Conservation (phyloP, 35 echinoderm and acorn worm genomes). For the Holothuria glaberrima region DNA sequence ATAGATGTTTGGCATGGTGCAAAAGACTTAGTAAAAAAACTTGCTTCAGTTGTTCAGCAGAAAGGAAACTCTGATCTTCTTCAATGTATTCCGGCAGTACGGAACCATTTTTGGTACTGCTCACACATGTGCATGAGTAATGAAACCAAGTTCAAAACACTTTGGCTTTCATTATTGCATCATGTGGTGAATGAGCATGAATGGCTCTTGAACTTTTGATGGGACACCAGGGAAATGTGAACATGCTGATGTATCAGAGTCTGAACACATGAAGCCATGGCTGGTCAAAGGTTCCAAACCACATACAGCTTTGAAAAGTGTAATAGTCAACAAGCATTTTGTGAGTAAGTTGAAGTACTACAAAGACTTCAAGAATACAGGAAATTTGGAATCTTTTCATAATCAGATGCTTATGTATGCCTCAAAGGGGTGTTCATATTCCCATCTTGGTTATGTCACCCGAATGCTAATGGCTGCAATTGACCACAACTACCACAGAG, state of each 20-base stretch:
- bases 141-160: neutral
- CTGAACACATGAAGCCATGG: neutral
- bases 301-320: slow-evolving; percentile 19
- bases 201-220: slow-evolving; percentile 38
- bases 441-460: slow-evolving; percentile 5
- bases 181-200: no score
- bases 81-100: slow-evolving; percentile 40
- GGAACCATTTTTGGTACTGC: slow-evolving; percentile 60
- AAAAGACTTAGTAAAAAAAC: slow-evolving; percentile 49
- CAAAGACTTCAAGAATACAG: no score
- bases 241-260: slow-evolving; percentile 13
- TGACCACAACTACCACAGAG: slow-evolving; percentile 24
- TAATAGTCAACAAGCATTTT: neutral
- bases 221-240: slow-evolving; percentile 9
- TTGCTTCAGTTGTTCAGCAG: slow-evolving; percentile 2
- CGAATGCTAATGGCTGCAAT: slow-evolving; percentile 37
- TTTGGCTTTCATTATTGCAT: no score
- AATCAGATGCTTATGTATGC: slow-evolving; percentile 50
- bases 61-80: slow-evolving; percentile 28
- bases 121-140: slow-evolving; percentile 4
- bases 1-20: slow-evolving; percentile 69
- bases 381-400: slow-evolving; percentile 42
- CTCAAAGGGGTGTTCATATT: neutral
- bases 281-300: neutral
- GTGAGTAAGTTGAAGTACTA: neutral